These are phyloP conservation scores for Nyctalus aviator DNA, from an alignment of 2,797 vertebrate species.

Conservation along the genomic window DNA sequence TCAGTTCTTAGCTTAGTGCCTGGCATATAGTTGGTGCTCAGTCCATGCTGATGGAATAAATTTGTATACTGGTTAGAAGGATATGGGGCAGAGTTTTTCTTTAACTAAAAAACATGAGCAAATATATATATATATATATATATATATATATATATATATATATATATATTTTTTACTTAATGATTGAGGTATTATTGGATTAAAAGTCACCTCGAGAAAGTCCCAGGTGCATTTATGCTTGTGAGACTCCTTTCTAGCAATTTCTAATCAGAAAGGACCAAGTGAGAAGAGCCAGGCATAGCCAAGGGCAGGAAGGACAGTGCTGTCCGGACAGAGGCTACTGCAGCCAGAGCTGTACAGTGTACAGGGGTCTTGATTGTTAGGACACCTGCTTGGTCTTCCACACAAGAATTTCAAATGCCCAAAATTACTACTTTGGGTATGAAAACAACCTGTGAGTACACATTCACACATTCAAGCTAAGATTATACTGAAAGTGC, in stretches of 20 bases:
- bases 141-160: no score
- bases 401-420: conserved; percentile 54
- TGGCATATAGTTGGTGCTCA: not conserved
- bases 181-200: not conserved
- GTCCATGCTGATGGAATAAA: not conserved
- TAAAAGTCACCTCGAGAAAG: not conserved
- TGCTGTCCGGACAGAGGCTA: not conserved
- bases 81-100: not conserved
- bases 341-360: not conserved
- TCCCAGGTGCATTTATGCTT: not conserved
- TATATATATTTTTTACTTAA: no score
- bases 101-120: conserved; percentile 21
- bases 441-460: not conserved
- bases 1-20: not conserved
- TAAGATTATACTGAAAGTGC: conserved; percentile 58
- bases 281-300: not conserved
- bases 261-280: not conserved
- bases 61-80: not conserved
- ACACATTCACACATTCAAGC: conserved; percentile 63
- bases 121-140: not conserved
- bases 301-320: not conserved
- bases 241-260: not conserved
- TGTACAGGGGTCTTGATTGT: conserved; percentile 7
- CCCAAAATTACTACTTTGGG: conserved; percentile 30
- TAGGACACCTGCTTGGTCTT: conserved; percentile 51